phyloP scores from a whole-genome alignment of 1,140 invertebrate genomes.

The Reticulitermes speratus region DNA sequence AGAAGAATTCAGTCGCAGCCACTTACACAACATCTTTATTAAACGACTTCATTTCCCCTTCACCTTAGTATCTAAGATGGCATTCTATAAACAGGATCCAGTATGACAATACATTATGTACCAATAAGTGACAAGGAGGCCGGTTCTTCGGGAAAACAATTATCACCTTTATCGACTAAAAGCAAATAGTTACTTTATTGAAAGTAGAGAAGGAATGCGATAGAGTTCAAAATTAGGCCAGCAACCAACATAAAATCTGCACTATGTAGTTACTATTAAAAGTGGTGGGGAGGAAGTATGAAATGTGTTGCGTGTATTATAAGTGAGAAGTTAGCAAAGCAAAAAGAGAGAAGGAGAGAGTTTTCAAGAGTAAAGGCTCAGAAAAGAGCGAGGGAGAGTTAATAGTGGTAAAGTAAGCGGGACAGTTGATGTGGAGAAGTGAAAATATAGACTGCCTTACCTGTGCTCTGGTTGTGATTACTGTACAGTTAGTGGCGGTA shows the following conservation, averaged over 20 bases:
- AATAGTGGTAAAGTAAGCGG: neutral
- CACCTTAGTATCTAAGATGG: neutral
- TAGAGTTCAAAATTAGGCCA: neutral
- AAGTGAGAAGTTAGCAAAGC: neutral
- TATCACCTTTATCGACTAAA: neutral
- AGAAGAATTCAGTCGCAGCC: too few species aligned
- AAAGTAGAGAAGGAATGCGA: neutral
- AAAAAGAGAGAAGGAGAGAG: conserved; percentile 7
- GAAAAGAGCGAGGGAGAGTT: neutral
- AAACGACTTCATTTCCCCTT: neutral
- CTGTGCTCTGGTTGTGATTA: neutral
- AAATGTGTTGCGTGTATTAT: neutral
- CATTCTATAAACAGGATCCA: neutral
- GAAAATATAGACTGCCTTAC: conserved; percentile 7
- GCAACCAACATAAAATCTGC: neutral
- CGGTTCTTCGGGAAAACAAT: neutral
- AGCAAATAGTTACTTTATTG: neutral
- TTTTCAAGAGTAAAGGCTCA: neutral
- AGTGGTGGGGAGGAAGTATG: neutral
- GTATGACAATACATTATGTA: neutral
- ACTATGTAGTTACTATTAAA: neutral
- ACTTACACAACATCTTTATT: neutral
- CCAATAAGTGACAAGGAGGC: neutral
- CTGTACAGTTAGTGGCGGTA: neutral
- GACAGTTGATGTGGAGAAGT: conserved; percentile 4